Conservation (phyloP, 2,888 invertebrate genomes). For the Hydraecia micacea region DNA sequence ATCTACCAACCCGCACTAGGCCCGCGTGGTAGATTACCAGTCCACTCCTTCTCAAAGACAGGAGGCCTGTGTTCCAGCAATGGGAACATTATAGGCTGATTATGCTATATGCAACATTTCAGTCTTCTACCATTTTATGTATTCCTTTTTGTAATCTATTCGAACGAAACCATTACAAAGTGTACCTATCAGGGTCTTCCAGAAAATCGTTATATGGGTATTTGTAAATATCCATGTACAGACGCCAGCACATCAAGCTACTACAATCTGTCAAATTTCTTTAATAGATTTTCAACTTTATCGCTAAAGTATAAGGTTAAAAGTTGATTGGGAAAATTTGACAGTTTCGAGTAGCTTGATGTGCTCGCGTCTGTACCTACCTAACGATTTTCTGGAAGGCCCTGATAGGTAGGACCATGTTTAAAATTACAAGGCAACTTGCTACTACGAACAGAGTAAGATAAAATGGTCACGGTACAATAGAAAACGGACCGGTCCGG, state of each 20-base stretch:
- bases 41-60: background rate
- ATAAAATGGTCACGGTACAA: conserved; percentile 64
- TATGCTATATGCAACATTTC: background rate
- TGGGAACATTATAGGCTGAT: background rate
- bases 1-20: background rate
- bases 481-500: conserved; percentile 38
- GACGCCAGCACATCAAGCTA: too few species aligned
- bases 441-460: conserved; percentile 19
- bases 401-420: background rate
- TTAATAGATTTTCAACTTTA: too few species aligned
- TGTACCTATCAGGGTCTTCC: too few species aligned
- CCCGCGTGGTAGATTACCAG: background rate
- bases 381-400: background rate
- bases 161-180: background rate
- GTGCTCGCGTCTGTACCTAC: too few species aligned
- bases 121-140: background rate
- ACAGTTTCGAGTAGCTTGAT: too few species aligned
- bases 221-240: too few species aligned
- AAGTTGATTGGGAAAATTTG: too few species aligned
- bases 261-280: too few species aligned
- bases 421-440: conserved; percentile 27
- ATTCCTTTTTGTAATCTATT: background rate
- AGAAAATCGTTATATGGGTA: too few species aligned
- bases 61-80: background rate
- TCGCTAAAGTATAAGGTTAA: too few species aligned